Evolutionary conservation across 1,140 invertebrate genomes (phyloP), one percentile per base, ranked within the genome.

Genomic region (Macrostomum lignano): DNA sequence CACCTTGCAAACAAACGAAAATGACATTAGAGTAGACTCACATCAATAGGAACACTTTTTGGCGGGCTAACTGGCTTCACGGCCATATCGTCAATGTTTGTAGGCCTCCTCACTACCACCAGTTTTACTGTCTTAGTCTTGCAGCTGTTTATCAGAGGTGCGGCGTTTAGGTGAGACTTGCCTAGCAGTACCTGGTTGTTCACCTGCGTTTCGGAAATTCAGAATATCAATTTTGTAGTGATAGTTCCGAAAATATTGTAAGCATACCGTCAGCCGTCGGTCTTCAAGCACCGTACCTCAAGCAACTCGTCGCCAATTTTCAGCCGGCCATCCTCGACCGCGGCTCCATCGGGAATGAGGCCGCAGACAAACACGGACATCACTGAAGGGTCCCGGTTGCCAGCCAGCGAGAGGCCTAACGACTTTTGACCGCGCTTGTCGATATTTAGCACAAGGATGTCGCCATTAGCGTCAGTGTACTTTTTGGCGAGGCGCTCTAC

Each of bases 331-430:
- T 71, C 67, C 38, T 68, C 68, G 35, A 55, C 67, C 21, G 78
- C 72, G 1, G 69, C 61, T 14, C 82, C 81, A 1, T 70, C 71
- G 0, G 81, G 76, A 58, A 91, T 72, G 11, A 98, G 64, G 5
- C 81, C 86, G 43, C 79, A 84, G 21, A 96, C 69, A 58, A 88
- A 91, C 25, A 86, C 79, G 14, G 75, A 76, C 79, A 93, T 93
- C 44, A 75, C 73, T 44, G 71, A 76, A 11, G 82, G 65, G 51
- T 93, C 81, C 46, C 73, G 71, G 59, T 93, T 81, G 0, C 84
- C 86, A 5, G 84, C 77, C 31, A 96, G 60, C 30, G 75, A 77
- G 22, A 98, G 66, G 2, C 88, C 88, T 19, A 94, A 63, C 0
- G 74, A 61, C 40, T n/a, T n/a, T n/a, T n/a, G n/a, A n/a, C n/a